These are phyloP conservation scores for Vireo altiloquus DNA, from an alignment of 2,113 vertebrate species.

Conservation along the genomic window DNA sequence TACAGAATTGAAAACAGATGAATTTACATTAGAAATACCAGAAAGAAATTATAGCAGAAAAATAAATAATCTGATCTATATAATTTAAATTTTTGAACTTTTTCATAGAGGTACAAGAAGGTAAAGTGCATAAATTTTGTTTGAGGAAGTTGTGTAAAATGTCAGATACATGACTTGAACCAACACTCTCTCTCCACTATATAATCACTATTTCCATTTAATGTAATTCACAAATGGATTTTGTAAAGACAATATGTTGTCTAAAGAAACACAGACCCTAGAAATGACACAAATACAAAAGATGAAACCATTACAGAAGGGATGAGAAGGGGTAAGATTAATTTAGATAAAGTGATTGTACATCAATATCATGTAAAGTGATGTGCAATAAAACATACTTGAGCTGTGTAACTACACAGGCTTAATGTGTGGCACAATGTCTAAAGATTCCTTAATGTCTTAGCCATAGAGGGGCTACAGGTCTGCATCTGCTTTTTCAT, in stretches of 20 bases:
- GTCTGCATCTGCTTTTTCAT: neutral
- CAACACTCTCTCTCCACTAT: neutral
- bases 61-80: neutral
- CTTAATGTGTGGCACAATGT: neutral
- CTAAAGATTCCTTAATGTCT: neutral
- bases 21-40: neutral
- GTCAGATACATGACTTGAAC: neutral
- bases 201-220: neutral
- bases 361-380: too few species aligned
- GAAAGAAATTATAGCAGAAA: neutral
- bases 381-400: neutral
- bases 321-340: accelerated
- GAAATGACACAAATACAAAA: neutral
- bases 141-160: neutral
- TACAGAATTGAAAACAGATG: neutral
- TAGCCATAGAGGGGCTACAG: neutral
- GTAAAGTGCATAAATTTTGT: neutral
- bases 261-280: neutral
- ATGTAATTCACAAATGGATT: neutral
- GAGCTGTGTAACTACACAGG: neutral
- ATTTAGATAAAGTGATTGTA: neutral
- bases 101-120: accelerated
- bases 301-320: neutral
- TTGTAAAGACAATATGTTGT: neutral
- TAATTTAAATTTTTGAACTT: neutral